A percentile compares a stretch with the other conserved stretches of the same genome.
phyloP scores from a whole-genome alignment of 1,140 invertebrate species.

The Adoxophyes honmai region DNA sequence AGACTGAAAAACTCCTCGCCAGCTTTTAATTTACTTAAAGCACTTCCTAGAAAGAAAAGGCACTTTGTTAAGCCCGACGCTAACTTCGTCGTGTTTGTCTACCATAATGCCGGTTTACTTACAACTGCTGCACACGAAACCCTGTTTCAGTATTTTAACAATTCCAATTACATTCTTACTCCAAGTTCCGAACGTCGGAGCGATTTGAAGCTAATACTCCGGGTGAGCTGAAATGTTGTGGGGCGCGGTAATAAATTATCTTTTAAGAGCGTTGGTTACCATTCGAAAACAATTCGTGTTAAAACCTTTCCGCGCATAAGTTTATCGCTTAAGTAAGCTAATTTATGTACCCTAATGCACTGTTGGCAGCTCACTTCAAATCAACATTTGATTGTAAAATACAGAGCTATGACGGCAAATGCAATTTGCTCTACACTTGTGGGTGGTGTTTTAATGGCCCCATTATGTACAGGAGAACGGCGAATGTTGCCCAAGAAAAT shows the following conservation, averaged over 20 bases:
- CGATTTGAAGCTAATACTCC: neutral
- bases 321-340: slow-evolving; percentile 65
- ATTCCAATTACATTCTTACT: slow-evolving; percentile 42
- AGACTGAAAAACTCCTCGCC: slow-evolving; percentile 43
- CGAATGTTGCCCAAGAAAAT: slow-evolving; percentile 65
- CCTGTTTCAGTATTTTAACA: slow-evolving; percentile 47
- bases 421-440: slow-evolving; percentile 70
- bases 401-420: slow-evolving; percentile 60
- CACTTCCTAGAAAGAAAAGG: slow-evolving; percentile 64
- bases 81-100: slow-evolving; percentile 57
- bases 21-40: slow-evolving; percentile 64
- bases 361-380: slow-evolving; percentile 59
- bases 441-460: slow-evolving; percentile 70
- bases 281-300: slow-evolving; percentile 58
- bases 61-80: slow-evolving; percentile 33
- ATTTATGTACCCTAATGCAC: slow-evolving; percentile 69
- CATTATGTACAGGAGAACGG: slow-evolving; percentile 58
- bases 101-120: slow-evolving; percentile 50
- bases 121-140: slow-evolving; percentile 58
- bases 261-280: slow-evolving; percentile 40
- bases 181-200: slow-evolving; percentile 32
- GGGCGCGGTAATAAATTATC: slow-evolving; percentile 45
- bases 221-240: slow-evolving; percentile 7
- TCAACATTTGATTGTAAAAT: slow-evolving; percentile 75
- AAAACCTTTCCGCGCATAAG: slow-evolving; percentile 46